These are phyloP conservation scores for Bos taurus DNA, from an alignment of 2,113 vertebrate species.

Conservation along the genomic window ARS-UCD2.0 NC_037331.1:77604001-77604500, in stretches of 20 bases:
- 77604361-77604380: not conserved
- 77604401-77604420: not conserved
- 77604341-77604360: not conserved
- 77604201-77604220: not conserved
- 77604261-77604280: not conserved
- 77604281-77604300: not conserved
- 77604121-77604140: not conserved
- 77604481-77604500: not conserved
- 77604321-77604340: not conserved
- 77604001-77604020: not conserved
- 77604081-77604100: not conserved
- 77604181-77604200: not conserved
- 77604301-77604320: not conserved
- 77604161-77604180: not conserved
- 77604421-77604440: not conserved
- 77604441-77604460: not conserved
- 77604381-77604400: not conserved
- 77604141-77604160: not conserved
- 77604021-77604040: not conserved
- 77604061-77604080: not conserved
- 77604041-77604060: not conserved
- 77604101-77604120: not conserved
- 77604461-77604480: not conserved
- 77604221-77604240: not conserved
- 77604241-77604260: not conserved